Percentiles rank a stretch among this genome's conserved stretches.
These are phyloP conservation scores for Entomyzon cyanotis DNA, from an alignment of 2,113 vertebrate species.

Conservation along the genomic window DNA sequence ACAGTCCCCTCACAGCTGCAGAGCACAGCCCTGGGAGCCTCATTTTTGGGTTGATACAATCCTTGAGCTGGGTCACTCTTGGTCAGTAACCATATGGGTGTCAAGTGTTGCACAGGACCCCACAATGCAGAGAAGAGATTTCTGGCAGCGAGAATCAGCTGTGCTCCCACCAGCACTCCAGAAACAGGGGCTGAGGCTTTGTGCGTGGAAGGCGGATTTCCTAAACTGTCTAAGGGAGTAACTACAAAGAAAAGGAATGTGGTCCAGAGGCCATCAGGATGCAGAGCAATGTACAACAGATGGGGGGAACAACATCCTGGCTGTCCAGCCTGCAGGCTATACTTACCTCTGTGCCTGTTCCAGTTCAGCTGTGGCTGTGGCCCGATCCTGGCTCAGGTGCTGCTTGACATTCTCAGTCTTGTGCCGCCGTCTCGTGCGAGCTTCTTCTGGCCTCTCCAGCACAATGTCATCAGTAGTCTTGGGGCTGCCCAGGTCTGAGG, in stretches of 20 bases:
- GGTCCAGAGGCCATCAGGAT: background rate
- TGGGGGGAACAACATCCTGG: background rate
- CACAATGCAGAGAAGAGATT: background rate
- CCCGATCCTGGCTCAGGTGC: conserved; percentile 85
- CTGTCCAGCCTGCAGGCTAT: background rate
- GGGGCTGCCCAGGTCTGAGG: conserved; percentile 87
- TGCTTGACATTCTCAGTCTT: conserved; percentile 95
- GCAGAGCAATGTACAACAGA: background rate
- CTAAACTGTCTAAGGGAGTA: background rate
- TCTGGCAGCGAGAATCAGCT: background rate
- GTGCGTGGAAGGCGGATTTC: background rate
- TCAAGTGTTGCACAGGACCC: background rate
- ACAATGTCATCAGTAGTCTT: conserved; percentile 98
- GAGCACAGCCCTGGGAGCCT: background rate
- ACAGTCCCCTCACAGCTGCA: background rate
- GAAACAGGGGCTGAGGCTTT: background rate
- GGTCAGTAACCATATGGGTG: background rate
- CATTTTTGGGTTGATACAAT: background rate
- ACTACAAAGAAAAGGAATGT: background rate
- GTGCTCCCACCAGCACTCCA: background rate
- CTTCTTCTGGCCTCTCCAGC: conserved; percentile 89
- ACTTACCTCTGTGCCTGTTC: conserved; percentile 87
- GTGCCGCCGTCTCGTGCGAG: conserved; percentile 84
- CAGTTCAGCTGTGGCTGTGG: conserved; percentile 76
- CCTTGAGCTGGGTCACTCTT: background rate